These are phyloP conservation scores for Saccostrea echinata DNA, from an alignment of 1,140 invertebrate genomes.

Conservation along the genomic window DNA sequence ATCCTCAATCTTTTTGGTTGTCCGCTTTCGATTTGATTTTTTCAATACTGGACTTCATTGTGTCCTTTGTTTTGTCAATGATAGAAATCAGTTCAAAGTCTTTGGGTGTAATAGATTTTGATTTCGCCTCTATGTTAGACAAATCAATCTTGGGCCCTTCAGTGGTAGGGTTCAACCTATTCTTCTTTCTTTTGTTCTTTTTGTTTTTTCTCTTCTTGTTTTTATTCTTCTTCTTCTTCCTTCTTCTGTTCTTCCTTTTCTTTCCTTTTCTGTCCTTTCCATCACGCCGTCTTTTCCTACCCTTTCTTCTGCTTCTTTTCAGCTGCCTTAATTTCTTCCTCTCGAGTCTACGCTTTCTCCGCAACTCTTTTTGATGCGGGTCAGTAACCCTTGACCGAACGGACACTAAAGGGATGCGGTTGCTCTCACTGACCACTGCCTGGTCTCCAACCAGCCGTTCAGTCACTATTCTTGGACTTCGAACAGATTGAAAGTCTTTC, in stretches of 20 bases:
- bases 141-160: slow-evolving; percentile 9
- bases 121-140: slow-evolving; percentile 4
- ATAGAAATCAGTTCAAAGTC: slow-evolving; percentile 25
- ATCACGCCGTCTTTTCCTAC: slow-evolving; percentile 39
- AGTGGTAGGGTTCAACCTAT: background rate
- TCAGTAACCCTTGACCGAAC: slow-evolving; percentile 14
- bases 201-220: slow-evolving; percentile 48
- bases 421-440: slow-evolving; percentile 14
- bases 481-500: background rate
- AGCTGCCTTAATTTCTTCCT: slow-evolving; percentile 41
- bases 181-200: slow-evolving; percentile 42
- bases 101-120: background rate
- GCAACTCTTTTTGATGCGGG: slow-evolving; percentile 23
- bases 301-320: slow-evolving; percentile 20
- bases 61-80: slow-evolving; percentile 33
- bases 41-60: slow-evolving; percentile 30
- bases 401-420: slow-evolving; percentile 4
- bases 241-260: slow-evolving; percentile 33
- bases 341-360: slow-evolving; percentile 51
- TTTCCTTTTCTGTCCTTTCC: slow-evolving; percentile 42
- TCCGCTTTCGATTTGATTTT: slow-evolving; percentile 18
- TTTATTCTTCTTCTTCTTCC: slow-evolving; percentile 45
- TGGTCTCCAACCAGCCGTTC: slow-evolving; percentile 16
- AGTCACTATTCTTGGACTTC: slow-evolving; percentile 14
- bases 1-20: background rate